Evolutionary conservation across 1,140 invertebrate species (phyloP).

Genomic region (Pseudomyrmex dendroicus): DNA sequence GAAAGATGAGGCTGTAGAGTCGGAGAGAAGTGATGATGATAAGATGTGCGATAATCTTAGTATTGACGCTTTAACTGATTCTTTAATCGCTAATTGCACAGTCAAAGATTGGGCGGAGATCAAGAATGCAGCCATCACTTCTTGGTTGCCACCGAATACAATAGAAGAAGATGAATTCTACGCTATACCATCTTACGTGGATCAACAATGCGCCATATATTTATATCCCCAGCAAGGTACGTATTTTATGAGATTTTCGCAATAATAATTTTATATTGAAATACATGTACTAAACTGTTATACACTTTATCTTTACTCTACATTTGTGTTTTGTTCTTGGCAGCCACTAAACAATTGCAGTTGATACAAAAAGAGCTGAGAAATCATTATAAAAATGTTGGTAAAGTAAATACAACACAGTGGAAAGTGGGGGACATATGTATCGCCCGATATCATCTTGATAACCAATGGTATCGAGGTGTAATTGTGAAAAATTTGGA

Average conservation of each 20-base stretch:
- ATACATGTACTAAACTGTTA: no score
- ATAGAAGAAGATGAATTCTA: conserved; percentile 82
- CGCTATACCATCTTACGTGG: conserved; percentile 86
- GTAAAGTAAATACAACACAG: conserved; percentile 81
- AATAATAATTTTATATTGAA: background rate
- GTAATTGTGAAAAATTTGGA: conserved; percentile 74
- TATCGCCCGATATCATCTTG: conserved; percentile 87
- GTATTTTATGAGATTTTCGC: conserved; percentile 50
- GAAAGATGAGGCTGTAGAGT: no score
- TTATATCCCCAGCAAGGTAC: conserved; percentile 78
- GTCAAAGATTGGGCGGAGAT: background rate
- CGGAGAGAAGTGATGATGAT: background rate
- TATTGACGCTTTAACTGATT: background rate
- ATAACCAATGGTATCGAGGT: conserved; percentile 87
- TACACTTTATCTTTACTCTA: background rate
- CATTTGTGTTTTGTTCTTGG: conserved; percentile 12
- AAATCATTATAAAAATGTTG: conserved; percentile 82
- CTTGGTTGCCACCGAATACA: conserved; percentile 79
- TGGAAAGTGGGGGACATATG: conserved; percentile 88
- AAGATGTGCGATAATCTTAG: background rate
- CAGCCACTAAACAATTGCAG: conserved; percentile 3
- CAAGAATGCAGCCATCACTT: conserved; percentile 4
- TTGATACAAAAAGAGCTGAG: conserved; percentile 77
- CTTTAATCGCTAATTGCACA: background rate
- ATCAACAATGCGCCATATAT: conserved; percentile 86